phyloP scores from a whole-genome alignment of 2,113 vertebrate species.

The Malurus alboscapulatus region DNA sequence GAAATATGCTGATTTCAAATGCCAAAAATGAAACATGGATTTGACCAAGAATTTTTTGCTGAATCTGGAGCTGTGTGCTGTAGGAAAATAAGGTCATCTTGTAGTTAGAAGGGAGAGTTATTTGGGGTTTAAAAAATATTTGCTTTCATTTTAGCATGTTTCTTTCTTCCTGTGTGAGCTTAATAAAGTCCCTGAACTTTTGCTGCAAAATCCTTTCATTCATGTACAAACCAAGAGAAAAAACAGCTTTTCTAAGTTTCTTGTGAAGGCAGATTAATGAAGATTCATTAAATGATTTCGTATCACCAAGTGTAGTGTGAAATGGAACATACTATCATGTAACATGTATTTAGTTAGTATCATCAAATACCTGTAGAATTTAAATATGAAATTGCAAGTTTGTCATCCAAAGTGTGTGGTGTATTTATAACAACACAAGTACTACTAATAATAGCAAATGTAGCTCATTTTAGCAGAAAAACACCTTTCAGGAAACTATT shows the following conservation, averaged over 20 bases:
- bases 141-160: not conserved
- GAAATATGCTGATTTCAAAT: not conserved
- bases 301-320: not conserved
- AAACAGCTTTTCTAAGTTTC: not conserved
- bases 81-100: not conserved
- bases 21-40: not conserved
- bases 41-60: not conserved
- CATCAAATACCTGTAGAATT: not conserved
- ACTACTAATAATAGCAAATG: not conserved
- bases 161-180: not conserved
- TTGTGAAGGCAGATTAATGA: conserved; percentile 5
- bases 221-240: not conserved
- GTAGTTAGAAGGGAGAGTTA: not conserved
- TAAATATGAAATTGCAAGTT: too few relatives aligned
- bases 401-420: not conserved
- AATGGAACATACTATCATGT: not conserved
- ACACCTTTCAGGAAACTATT: not conserved
- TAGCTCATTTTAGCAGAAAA: not conserved
- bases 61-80: not conserved
- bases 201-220: not conserved
- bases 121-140: not conserved
- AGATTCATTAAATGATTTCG: not conserved
- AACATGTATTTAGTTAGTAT: not conserved
- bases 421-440: not conserved
- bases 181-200: not conserved